A percentile compares a stretch with the other conserved stretches of the same genome.
These are phyloP conservation scores for Cavia aperea DNA, from an alignment of 2,113 vertebrate species.

Conservation along the genomic window DNA sequence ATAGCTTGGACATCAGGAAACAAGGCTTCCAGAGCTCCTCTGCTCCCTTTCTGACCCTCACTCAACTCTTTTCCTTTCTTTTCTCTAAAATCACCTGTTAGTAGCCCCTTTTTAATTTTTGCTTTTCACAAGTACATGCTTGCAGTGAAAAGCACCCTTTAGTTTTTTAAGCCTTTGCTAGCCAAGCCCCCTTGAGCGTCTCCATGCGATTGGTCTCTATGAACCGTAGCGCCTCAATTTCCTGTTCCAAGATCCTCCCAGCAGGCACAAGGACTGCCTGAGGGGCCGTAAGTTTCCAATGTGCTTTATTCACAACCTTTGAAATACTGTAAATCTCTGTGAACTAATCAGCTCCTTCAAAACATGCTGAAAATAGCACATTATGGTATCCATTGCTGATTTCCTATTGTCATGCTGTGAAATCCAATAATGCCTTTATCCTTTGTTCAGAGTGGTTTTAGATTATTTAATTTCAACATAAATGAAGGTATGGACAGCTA, in stretches of 20 bases:
- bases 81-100: not conserved
- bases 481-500: too few relatives aligned
- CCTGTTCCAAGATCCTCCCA: not conserved
- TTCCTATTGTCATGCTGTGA: too few relatives aligned
- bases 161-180: not conserved
- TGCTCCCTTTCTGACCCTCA: not conserved
- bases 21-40: not conserved
- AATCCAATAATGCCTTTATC: too few relatives aligned
- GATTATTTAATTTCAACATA: too few relatives aligned
- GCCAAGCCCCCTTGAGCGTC: not conserved
- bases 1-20: not conserved
- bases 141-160: not conserved
- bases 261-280: not conserved
- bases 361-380: not conserved
- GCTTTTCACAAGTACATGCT: not conserved
- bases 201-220: not conserved
- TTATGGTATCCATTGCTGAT: too few relatives aligned
- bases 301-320: slow-evolving; percentile 17
- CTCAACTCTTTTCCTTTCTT: not conserved
- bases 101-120: not conserved
- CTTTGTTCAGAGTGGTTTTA: too few relatives aligned
- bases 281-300: not conserved
- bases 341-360: slow-evolving; percentile 30
- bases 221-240: not conserved
- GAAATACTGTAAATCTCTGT: not conserved